Percentiles rank a stretch among this genome's conserved stretches.
These are phyloP conservation scores for Malthinus seriepunctatus DNA, from an alignment of 2,888 invertebrate genomes.

Conservation along the genomic window DNA sequence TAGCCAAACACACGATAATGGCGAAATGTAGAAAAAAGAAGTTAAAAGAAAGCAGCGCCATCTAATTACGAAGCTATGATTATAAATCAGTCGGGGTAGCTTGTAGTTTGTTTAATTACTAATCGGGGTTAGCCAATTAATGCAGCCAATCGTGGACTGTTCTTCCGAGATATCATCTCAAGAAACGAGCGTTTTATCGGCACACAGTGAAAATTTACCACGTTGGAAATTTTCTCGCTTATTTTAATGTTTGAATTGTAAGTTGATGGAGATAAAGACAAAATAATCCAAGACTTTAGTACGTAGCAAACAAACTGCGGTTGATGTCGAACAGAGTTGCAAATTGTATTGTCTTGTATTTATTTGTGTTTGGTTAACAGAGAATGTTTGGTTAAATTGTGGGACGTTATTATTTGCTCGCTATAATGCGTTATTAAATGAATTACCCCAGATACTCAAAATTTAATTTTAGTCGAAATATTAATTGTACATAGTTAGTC, in stretches of 20 bases:
- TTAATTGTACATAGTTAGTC: background rate
- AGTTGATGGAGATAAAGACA: constrained; percentile 7
- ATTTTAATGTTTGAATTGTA: background rate
- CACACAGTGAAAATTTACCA: constrained; percentile 1
- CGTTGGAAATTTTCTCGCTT: constrained; percentile 9
- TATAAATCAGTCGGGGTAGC: constrained; percentile 27
- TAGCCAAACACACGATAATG: too few relatives aligned
- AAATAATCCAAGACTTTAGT: background rate
- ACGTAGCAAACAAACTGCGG: constrained; percentile 25
- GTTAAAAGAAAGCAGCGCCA: constrained; percentile 12
- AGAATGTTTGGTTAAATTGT: constrained; percentile 35
- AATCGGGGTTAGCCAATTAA: constrained; percentile 49
- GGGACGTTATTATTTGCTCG: constrained; percentile 33
- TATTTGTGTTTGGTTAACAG: constrained; percentile 35
- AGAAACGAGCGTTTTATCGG: constrained; percentile 24
- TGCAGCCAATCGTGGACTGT: constrained; percentile 45
- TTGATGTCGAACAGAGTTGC: constrained; percentile 33
- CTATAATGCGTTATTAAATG: constrained; percentile 26
- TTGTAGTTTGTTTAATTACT: constrained; percentile 48
- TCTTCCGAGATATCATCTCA: constrained; percentile 38
- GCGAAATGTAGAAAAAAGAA: background rate
- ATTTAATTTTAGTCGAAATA: constrained; percentile 10
- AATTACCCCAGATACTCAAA: constrained; percentile 17
- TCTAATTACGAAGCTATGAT: constrained; percentile 25
- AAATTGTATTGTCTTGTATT: constrained; percentile 40